Base-by-base conservation (phyloP, 1,140 invertebrate species). In the Drosophila melanogaster region DNA sequence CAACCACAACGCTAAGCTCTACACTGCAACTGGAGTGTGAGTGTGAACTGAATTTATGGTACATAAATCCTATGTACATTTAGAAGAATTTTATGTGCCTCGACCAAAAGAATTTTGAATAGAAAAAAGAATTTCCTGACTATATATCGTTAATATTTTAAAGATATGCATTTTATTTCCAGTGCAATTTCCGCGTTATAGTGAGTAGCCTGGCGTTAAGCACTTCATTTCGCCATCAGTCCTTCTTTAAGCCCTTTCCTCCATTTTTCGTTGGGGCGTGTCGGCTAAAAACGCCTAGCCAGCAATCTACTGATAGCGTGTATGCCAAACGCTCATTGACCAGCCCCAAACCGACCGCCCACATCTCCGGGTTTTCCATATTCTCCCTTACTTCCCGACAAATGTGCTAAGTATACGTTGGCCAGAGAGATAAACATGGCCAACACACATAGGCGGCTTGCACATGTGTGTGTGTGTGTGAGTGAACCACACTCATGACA, bases 351-450 rank as follows among this genome's bases (percentile, higher is more conserved):
- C 17, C 62, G 43, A 44, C 44, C 35, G 7, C 41, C 67, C 30
- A 19, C 30, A 50, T 15, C 19, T 24, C 17, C 38, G 19, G 7
- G 3, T 22, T 22, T 22, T 22, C 19, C 19, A 22, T 3, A 40
- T 41, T 14, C 58, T 24, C 40, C 40, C 12, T 6, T 3, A 4
- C 22, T 41, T 54, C 35, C 53, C 26, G 47, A 46, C 54, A 58
- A 66, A 61, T 77, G 73, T 60, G 72, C 62, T 77, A 77, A 77
- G 75, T 77, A 70, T 77, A 77, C 73, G 75, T 87, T 87, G 83
- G 77, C 83, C 81, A 74, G 70, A 72, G 70, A 86, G 83, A 86
- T 86, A 86, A 86, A 87, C 83, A 83, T 66, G 65, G 61, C 62
- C 79, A 79, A 61, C 83, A 81, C 75, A 74, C 75, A 76, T 58